A percentile compares a stretch with the other conserved stretches of the same genome.
These are phyloP conservation scores for Lasius platythorax DNA, from an alignment of 2,888 invertebrate species.

Conservation along the genomic window DNA sequence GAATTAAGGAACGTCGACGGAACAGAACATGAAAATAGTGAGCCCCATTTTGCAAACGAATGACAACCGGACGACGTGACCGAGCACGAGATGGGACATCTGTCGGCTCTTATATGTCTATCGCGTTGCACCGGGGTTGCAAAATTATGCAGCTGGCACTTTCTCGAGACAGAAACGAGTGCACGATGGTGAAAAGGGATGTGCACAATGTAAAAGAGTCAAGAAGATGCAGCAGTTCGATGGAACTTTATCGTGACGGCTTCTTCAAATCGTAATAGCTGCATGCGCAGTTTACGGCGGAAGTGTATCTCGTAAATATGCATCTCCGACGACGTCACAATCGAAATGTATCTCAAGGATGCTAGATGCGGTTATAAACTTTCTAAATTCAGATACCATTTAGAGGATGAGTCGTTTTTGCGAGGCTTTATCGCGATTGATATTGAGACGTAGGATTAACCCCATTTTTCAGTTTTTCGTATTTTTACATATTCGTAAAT, in stretches of 20 bases:
- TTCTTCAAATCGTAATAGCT: constrained; percentile 54
- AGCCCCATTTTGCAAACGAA: constrained; percentile 47
- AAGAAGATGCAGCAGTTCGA: constrained; percentile 60
- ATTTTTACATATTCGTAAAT: constrained; percentile 1
- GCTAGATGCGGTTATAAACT: constrained; percentile 47
- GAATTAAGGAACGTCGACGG: constrained; percentile 34
- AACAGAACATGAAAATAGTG: constrained; percentile 47
- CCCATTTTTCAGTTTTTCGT: constrained; percentile 17
- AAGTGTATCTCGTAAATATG: constrained; percentile 53
- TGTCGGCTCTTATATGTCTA: constrained; percentile 60
- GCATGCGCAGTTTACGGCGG: constrained; percentile 49
- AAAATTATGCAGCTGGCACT: constrained; percentile 74
- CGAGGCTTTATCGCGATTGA: constrained; percentile 33
- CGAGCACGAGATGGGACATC: constrained; percentile 63
- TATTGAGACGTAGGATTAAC: constrained; percentile 17
- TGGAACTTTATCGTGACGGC: constrained; percentile 53
- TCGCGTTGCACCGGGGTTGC: constrained; percentile 67
- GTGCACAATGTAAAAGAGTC: constrained; percentile 62
- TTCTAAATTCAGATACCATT: constrained; percentile 42
- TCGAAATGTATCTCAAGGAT: constrained; percentile 46
- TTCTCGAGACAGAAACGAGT: constrained; percentile 36
- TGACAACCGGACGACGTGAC: constrained; percentile 60
- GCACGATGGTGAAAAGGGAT: constrained; percentile 49
- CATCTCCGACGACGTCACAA: constrained; percentile 50
- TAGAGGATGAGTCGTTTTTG: constrained; percentile 2